Evolutionary conservation across 2,113 vertebrate genomes (phyloP).

Genomic region (Fukomys damarensis): DNA sequence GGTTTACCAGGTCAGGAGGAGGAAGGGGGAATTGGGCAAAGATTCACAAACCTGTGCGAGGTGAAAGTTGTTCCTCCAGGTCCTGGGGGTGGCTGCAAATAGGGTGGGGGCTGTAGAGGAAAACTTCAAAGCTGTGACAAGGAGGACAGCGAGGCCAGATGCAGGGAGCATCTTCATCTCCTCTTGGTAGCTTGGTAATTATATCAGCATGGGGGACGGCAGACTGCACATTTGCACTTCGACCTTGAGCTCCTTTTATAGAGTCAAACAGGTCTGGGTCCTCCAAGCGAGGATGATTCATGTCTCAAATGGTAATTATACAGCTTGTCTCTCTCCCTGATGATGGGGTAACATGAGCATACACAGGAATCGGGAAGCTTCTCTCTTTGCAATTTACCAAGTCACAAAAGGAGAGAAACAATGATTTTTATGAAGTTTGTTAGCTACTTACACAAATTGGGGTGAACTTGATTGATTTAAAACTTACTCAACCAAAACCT

Average conservation of each 20-base stretch:
- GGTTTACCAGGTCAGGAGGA: not conserved
- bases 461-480: not conserved
- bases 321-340: slow-evolving; percentile 69
- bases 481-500: not conserved
- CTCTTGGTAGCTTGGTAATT: slow-evolving; percentile 29
- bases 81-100: slow-evolving; percentile 65
- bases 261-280: slow-evolving; percentile 70
- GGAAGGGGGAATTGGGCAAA: slow-evolving; percentile 53
- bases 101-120: slow-evolving; percentile 68
- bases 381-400: slow-evolving; percentile 36
- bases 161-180: slow-evolving; percentile 80
- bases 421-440: slow-evolving; percentile 20
- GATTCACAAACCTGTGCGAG: slow-evolving; percentile 83
- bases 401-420: not conserved
- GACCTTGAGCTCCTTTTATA: slow-evolving; percentile 81
- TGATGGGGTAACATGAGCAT: slow-evolving; percentile 70
- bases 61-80: slow-evolving; percentile 76
- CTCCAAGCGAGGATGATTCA: slow-evolving; percentile 81
- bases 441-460: not conserved
- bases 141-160: slow-evolving; percentile 73
- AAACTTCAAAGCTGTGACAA: slow-evolving; percentile 72
- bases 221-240: slow-evolving; percentile 51
- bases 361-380: slow-evolving; percentile 58
- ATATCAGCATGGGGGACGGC: not conserved
- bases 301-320: slow-evolving; percentile 85